Evolutionary conservation across 2,113 vertebrate species (phyloP), one percentile per base, ranked within the genome.

Genomic region (Arenaria interpres): DNA sequence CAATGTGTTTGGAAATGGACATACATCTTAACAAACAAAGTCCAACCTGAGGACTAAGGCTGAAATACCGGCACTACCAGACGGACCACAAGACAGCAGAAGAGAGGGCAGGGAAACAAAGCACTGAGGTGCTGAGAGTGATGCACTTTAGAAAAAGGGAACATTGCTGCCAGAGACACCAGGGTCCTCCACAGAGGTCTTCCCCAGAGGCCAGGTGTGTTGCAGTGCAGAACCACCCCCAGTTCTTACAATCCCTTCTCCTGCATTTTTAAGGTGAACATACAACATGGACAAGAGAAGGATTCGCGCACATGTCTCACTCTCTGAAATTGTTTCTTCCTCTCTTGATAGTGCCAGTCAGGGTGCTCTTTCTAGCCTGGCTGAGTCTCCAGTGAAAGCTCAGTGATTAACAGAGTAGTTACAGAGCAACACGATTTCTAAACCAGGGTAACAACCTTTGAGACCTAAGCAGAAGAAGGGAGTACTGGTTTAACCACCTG

Each of bases 101-200:
- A 53, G 46, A 88, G 88, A 93, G 71, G 89, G 51, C 45, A 95
- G 69, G 27, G 75, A 92, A 91, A 97, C 97, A 98, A 98, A 97
- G 97, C 68, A 6, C 43, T 4, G 39, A 39, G 60, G 14, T 76
- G 41, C 45, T 0, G 32, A 90, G 53, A 28, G 53, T 30, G 28
- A 54, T 54, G 53, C 30, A 18, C 28, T 54, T 54, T 30, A 54
- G 53, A 54, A 30, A 54, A 54, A 54, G 53, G 64, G 83, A 77
- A 67, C 79, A 91, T 45, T 41, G 57, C 66, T 87, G 11, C 10
- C 5, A 72, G 82, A 86, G 83, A 54, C 88, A 51, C 30, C 56
- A 27, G n/a, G 67, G 80, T 74, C 60, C 43, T 71, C 12, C 3
- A 23, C 0, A 5, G 48, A 48, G 46, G 22, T 23, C 75, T 85